Evolutionary conservation across 1,140 invertebrate species (phyloP).

Genomic region (Listronotus oregonensis): DNA sequence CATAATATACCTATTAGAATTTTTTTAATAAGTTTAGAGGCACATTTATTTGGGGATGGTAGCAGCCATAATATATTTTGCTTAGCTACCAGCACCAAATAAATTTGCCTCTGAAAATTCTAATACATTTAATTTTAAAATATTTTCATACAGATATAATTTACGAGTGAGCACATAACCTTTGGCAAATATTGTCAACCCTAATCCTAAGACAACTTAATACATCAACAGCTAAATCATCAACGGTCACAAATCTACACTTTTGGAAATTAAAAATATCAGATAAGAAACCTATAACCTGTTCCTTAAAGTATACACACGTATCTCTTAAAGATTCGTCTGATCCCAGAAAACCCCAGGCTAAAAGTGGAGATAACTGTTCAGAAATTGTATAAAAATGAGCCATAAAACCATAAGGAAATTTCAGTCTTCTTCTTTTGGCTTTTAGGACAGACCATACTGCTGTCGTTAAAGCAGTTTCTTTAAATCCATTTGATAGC

Average conservation of each 20-base stretch:
- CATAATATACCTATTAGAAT: too few species aligned
- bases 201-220: slow-evolving; percentile 60
- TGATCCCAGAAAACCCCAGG: slow-evolving; percentile 96
- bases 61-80: too few species aligned
- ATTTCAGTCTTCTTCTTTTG: slow-evolving; percentile 86
- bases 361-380: slow-evolving; percentile 89
- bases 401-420: slow-evolving; percentile 90
- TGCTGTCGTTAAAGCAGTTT: slow-evolving; percentile 94
- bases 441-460: slow-evolving; percentile 96
- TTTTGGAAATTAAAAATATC: slow-evolving; percentile 94
- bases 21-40: too few species aligned
- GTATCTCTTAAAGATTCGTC: slow-evolving; percentile 83
- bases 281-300: slow-evolving; percentile 83
- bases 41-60: too few species aligned
- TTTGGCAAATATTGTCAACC: slow-evolving; percentile 52
- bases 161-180: slow-evolving; percentile 44
- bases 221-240: slow-evolving; percentile 83
- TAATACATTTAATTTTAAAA: not conserved
- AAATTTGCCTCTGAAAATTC: too few species aligned
- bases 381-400: slow-evolving; percentile 97
- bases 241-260: slow-evolving; percentile 86
- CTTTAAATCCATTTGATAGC: slow-evolving; percentile 95
- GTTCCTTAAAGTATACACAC: slow-evolving; percentile 88
- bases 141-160: not conserved
- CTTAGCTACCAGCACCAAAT: too few species aligned